Conservation (phyloP, 1,140 invertebrate species). For the Drosophila lacertosa region DNA sequence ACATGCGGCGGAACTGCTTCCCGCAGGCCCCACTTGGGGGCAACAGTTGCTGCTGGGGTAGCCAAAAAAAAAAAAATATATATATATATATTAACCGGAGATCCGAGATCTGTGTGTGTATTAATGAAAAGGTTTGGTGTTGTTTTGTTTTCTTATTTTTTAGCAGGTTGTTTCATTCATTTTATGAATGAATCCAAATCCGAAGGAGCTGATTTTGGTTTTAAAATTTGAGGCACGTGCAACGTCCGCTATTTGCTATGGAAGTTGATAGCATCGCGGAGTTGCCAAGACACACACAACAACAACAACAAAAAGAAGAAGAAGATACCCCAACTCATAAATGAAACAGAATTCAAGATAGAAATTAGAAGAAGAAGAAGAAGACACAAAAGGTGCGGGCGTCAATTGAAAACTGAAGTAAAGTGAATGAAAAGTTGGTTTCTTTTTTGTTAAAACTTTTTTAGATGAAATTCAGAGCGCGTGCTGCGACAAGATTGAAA, state of each 20-base stretch:
- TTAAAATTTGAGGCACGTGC: conserved; percentile 70
- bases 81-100: too few relatives aligned
- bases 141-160: conserved; percentile 11
- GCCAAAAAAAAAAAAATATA: not conserved
- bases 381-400: conserved; percentile 53
- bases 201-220: conserved; percentile 32
- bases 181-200: conserved; percentile 64
- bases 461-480: conserved; percentile 53
- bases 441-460: conserved; percentile 27
- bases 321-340: too few relatives aligned
- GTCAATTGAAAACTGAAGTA: conserved; percentile 47
- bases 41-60: conserved; percentile 17
- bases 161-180: conserved; percentile 64
- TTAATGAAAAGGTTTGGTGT: conserved; percentile 40
- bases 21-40: conserved; percentile 1
- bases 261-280: conserved; percentile 61
- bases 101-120: too few relatives aligned
- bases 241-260: conserved; percentile 43
- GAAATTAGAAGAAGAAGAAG: conserved; percentile 46
- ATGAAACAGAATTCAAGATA: conserved; percentile 71
- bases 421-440: conserved; percentile 68
- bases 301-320: conserved; percentile 8
- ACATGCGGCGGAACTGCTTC: not conserved
- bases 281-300: too few relatives aligned
- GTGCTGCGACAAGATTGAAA: conserved; percentile 60